Evolutionary conservation across 2,888 invertebrate genomes (phyloP).

Genomic region (Ceraclea dissimilis): DNA sequence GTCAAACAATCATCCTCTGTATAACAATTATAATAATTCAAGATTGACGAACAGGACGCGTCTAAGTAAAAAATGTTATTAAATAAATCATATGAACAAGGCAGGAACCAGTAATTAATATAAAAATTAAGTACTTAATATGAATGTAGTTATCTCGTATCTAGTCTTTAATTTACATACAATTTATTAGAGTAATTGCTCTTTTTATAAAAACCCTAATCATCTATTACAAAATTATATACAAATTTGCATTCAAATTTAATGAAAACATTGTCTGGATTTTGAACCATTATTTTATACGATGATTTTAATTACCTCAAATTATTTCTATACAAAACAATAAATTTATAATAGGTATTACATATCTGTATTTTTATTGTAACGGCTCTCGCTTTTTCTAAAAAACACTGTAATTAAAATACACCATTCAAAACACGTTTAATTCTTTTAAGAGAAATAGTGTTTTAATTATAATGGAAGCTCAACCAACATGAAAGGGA

Average conservation of each 20-base stretch:
- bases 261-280: slow-evolving; percentile 11
- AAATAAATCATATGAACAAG: no score
- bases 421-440: slow-evolving; percentile 4
- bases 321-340: neutral
- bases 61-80: no score
- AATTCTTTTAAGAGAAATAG: slow-evolving; percentile 7
- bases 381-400: neutral
- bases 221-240: slow-evolving; percentile 2
- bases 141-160: neutral
- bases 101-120: no score
- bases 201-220: slow-evolving; percentile 1
- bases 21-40: no score
- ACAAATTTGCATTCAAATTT: slow-evolving; percentile 13
- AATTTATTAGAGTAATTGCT: slow-evolving; percentile 3
- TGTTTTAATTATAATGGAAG: neutral
- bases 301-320: slow-evolving; percentile 6
- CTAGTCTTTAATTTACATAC: slow-evolving; percentile 2
- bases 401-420: slow-evolving; percentile 7
- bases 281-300: slow-evolving; percentile 2
- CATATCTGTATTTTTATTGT: neutral
- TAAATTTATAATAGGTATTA: neutral
- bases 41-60: no score
- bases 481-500: neutral
- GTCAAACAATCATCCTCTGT: no score
- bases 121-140: neutral